Evolutionary conservation across 2,888 invertebrate species (phyloP).

Genomic region (Eucera pruinosa): DNA sequence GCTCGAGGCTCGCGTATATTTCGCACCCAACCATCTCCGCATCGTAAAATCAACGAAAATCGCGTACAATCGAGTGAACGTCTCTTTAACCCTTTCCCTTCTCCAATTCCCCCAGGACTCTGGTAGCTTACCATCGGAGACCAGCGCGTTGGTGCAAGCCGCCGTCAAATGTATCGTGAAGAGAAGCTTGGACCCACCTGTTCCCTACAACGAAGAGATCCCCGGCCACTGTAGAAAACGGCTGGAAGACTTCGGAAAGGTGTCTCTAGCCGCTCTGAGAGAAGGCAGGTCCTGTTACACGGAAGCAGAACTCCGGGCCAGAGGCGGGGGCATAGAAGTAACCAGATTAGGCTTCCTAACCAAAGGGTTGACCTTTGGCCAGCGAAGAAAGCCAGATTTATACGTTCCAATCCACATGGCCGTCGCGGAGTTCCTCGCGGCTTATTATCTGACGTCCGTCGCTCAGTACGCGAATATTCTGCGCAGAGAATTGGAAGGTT

Average conservation of each 20-base stretch:
- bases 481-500: slow-evolving; percentile 85
- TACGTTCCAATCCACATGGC: slow-evolving; percentile 85
- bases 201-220: slow-evolving; percentile 79
- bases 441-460: slow-evolving; percentile 86
- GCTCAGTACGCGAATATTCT: slow-evolving; percentile 85
- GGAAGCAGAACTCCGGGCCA: slow-evolving; percentile 85
- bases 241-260: slow-evolving; percentile 85
- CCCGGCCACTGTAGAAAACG: slow-evolving; percentile 84
- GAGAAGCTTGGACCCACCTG: slow-evolving; percentile 81
- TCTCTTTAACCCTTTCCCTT: neutral
- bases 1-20: neutral
- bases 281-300: slow-evolving; percentile 85
- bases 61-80: neutral
- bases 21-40: too few species aligned
- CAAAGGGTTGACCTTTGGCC: slow-evolving; percentile 83
- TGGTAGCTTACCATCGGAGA: slow-evolving; percentile 81
- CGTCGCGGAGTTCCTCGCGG: slow-evolving; percentile 86
- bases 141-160: slow-evolving; percentile 81
- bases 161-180: slow-evolving; percentile 85
- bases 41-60: too few species aligned
- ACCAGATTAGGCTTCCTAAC: slow-evolving; percentile 85
- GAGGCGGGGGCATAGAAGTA: slow-evolving; percentile 83
- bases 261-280: slow-evolving; percentile 85
- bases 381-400: slow-evolving; percentile 83
- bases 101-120: too few species aligned